Conservation (phyloP, 2,888 invertebrate species). For the Eupithecia inturbata region DNA sequence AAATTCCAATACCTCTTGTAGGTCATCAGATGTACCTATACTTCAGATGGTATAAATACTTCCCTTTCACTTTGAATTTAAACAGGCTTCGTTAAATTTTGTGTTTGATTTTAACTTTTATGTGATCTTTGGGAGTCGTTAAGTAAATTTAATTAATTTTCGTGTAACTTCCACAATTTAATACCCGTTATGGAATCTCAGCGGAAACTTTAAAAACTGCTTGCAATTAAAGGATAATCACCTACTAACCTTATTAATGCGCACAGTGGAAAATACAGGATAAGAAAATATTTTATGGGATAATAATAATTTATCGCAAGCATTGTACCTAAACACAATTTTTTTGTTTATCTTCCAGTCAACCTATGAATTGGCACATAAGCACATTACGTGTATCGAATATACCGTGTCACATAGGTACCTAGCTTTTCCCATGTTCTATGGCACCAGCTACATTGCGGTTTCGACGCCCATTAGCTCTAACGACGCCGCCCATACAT, state of each 20-base stretch:
- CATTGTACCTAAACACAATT: neutral
- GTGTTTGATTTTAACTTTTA: conserved; percentile 21
- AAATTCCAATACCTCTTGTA: neutral
- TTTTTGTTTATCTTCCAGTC: neutral
- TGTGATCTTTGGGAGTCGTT: conserved; percentile 16
- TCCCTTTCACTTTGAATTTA: neutral
- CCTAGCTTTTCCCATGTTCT: neutral
- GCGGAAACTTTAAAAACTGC: conserved; percentile 7
- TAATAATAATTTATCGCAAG: neutral
- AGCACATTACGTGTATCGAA: neutral
- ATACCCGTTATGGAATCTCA: conserved; percentile 13
- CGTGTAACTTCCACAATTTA: conserved; percentile 11
- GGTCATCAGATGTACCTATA: too few species aligned
- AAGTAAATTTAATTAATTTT: conserved; percentile 23
- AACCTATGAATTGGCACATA: neutral
- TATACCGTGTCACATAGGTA: neutral
- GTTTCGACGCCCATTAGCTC: conserved; percentile 19
- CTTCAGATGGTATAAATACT: neutral
- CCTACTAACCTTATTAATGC: neutral
- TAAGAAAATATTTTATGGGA: neutral
- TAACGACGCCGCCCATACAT: conserved; percentile 21
- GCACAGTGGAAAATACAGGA: neutral
- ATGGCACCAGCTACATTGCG: conserved; percentile 5
- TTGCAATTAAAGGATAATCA: neutral
- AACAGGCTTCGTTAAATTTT: neutral